Percentiles rank a stretch among this genome's conserved stretches.
Evolutionary conservation across 2,888 invertebrate genomes (phyloP).

Genomic region (Eristalinus sepulchralis): DNA sequence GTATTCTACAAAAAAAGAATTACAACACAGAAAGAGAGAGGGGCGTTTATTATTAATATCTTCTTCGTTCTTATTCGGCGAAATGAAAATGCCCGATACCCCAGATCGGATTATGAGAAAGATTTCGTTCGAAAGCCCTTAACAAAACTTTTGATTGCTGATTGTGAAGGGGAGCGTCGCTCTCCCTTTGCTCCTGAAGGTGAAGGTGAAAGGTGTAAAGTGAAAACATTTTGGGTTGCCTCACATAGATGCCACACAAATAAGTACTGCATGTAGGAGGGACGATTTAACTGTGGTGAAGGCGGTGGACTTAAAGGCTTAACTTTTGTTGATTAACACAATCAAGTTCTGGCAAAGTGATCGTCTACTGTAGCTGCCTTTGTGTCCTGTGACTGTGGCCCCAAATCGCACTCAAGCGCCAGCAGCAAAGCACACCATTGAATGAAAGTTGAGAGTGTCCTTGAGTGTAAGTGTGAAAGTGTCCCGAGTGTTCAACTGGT

Average conservation of each 20-base stretch:
- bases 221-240: constrained; percentile 7
- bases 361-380: neutral
- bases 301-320: constrained; percentile 3
- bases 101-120: constrained; percentile 22
- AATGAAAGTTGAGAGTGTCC: constrained; percentile 15
- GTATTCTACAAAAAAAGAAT: constrained; percentile 87
- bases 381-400: neutral
- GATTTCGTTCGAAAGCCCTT: constrained; percentile 21
- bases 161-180: constrained; percentile 34
- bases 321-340: constrained; percentile 43
- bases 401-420: constrained; percentile 2
- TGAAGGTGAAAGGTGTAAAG: constrained; percentile 14
- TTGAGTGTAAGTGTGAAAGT: constrained; percentile 26
- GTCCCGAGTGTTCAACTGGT: constrained; percentile 28
- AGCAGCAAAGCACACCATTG: constrained; percentile 21
- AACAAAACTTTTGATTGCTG: constrained; percentile 32
- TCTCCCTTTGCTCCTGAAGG: constrained; percentile 7
- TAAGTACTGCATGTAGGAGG: neutral
- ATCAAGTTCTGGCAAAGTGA: constrained; percentile 38
- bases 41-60: constrained; percentile 14
- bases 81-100: neutral
- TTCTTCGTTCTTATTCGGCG: neutral
- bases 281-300: neutral
- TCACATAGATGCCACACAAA: neutral
- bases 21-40: neutral